Percentiles rank a stretch among this genome's conserved stretches.
Evolutionary conservation across 2,797 vertebrate genomes (phyloP).

Genomic region (Acridotheres tristis): DNA sequence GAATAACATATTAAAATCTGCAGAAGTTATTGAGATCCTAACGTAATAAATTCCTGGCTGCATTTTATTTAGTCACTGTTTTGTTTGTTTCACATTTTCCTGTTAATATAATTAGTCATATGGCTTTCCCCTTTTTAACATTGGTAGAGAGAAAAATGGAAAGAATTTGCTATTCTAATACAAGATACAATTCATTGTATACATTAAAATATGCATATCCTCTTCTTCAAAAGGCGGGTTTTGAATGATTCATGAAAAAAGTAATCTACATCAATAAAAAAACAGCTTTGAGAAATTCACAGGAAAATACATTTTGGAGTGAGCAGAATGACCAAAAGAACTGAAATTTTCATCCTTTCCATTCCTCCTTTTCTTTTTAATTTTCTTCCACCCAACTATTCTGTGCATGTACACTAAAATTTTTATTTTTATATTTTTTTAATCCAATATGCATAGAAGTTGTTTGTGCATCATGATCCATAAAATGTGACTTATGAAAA

Average conservation of each 20-base stretch:
- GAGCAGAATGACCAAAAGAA: background rate
- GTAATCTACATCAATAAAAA: slow-evolving; percentile 62
- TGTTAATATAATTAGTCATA: background rate
- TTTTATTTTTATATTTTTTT: background rate
- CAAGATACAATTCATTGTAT: slow-evolving; percentile 30
- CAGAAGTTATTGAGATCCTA: background rate
- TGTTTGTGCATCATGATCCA: background rate
- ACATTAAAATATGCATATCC: slow-evolving; percentile 57
- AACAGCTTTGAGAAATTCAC: background rate
- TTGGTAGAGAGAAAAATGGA: background rate
- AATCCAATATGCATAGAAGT: background rate
- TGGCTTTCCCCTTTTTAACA: background rate
- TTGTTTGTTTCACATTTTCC: background rate
- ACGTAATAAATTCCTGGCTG: background rate
- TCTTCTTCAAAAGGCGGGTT: slow-evolving; percentile 42
- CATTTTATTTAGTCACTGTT: background rate
- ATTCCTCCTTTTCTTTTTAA: background rate
- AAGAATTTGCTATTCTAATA: slow-evolving; percentile 16
- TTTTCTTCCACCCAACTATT: background rate
- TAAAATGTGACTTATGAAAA: background rate
- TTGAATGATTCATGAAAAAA: slow-evolving; percentile 59
- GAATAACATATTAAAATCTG: background rate
- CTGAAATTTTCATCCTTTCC: background rate
- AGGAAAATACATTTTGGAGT: slow-evolving; percentile 18
- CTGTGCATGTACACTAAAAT: background rate